Conservation (phyloP, 2,888 invertebrate species). For the Holacanthella duospinosa region DNA sequence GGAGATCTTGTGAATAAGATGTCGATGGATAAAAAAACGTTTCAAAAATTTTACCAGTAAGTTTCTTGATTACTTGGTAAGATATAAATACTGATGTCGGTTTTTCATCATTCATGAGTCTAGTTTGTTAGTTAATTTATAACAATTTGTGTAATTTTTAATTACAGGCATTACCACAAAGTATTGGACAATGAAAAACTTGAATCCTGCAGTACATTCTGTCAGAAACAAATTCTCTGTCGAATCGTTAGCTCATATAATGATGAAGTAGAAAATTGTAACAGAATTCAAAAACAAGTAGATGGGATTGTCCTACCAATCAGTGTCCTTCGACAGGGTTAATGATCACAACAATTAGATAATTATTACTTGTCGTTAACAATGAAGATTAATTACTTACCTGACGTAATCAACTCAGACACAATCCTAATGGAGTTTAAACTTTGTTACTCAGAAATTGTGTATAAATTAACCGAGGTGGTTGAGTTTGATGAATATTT, state of each 20-base stretch:
- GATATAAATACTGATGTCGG: no score
- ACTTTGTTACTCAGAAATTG: no score
- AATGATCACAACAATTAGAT: no score
- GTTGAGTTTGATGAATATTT: no score
- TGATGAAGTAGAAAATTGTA: not conserved
- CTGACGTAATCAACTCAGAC: no score
- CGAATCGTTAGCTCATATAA: not conserved
- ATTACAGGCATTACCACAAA: constrained; percentile 1
- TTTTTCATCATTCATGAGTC: not conserved
- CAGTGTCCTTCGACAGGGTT: no score
- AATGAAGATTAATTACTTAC: no score
- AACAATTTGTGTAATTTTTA: not conserved
- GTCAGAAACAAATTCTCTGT: constrained; percentile 4
- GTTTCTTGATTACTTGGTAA: no score
- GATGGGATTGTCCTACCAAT: not conserved
- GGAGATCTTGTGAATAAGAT: constrained; percentile 42
- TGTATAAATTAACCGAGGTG: no score
- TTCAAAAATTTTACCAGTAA: constrained; percentile 37
- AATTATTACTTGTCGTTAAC: no score
- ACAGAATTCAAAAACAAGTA: not conserved
- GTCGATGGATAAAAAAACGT: constrained; percentile 41
- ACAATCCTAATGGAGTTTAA: no score
- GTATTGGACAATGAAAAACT: not conserved
- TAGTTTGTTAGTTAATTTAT: not conserved
- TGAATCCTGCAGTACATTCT: not conserved